Evolutionary conservation across 53 echinoderm and acorn worm genomes (phyloP).

Genomic region (Zoroaster sp.): DNA sequence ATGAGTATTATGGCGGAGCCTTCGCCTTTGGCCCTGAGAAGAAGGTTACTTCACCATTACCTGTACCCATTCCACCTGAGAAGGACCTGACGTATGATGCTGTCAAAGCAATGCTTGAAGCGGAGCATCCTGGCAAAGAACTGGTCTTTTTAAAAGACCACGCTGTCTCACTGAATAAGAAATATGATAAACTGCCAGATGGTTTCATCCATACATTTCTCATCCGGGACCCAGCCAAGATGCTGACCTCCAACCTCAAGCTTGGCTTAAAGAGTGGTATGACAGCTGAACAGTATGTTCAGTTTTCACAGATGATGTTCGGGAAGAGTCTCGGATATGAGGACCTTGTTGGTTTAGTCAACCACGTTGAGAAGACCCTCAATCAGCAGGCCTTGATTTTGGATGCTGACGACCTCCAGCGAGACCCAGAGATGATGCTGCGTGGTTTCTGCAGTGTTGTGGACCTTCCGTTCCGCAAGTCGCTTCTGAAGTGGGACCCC

Average conservation of each 20-base stretch:
- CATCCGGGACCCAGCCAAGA: slow-evolving; percentile 18
- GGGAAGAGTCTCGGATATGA: background rate
- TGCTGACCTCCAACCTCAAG: background rate
- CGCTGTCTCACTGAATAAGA: background rate
- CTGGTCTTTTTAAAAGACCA: slow-evolving; percentile 18
- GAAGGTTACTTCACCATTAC: background rate
- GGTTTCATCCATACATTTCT: slow-evolving; percentile 8
- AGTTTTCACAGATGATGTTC: background rate
- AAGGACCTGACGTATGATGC: background rate
- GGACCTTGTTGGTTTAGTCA: background rate
- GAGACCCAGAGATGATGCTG: slow-evolving; percentile 5
- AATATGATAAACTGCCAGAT: background rate
- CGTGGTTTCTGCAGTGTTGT: slow-evolving; percentile 10
- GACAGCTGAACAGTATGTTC: background rate
- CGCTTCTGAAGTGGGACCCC: slow-evolving; percentile 18
- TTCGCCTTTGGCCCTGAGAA: background rate
- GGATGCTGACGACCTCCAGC: slow-evolving; percentile 30
- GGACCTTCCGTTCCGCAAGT: slow-evolving; percentile 3
- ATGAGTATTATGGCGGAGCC: slow-evolving; percentile 24
- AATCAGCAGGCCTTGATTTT: background rate
- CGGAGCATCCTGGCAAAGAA: background rate
- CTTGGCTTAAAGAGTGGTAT: background rate
- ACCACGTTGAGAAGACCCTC: slow-evolving; percentile 1
- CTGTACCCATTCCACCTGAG: background rate
- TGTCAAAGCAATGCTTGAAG: background rate